Evolutionary conservation across 37 sponge, comb jelly and placozoan species (phyloP).

Genomic region (Beroe ovata): DNA sequence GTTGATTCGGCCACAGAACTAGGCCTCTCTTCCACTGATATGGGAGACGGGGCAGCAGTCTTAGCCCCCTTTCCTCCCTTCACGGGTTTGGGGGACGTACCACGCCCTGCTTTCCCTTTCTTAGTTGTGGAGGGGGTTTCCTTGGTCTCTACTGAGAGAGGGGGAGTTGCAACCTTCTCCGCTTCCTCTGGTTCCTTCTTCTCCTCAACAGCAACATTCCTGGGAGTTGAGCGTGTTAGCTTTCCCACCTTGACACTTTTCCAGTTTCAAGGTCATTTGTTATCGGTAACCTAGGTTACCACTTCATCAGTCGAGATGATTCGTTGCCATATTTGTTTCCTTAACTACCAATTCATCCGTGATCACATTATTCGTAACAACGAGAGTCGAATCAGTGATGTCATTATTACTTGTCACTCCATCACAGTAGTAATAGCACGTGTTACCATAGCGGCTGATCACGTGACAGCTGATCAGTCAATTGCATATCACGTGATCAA

Average conservation of each 20-base stretch:
- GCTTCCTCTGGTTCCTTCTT: slow-evolving; percentile 49
- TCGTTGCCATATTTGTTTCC: too few species aligned
- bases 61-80: slow-evolving; percentile 55
- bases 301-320: too few species aligned
- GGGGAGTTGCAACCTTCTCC: slow-evolving; percentile 51
- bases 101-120: slow-evolving; percentile 44
- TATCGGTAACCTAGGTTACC: too few species aligned
- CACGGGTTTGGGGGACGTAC: slow-evolving; percentile 48
- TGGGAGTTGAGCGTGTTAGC: too few species aligned
- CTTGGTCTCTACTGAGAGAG: slow-evolving; percentile 42
- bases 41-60: slow-evolving; percentile 57
- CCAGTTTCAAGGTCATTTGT: too few species aligned
- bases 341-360: too few species aligned
- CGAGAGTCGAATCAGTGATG: too few species aligned
- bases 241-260: too few species aligned
- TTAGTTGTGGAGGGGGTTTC: slow-evolving; percentile 1
- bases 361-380: too few species aligned
- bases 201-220: slow-evolving; percentile 28
- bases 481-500: not conserved
- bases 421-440: not conserved
- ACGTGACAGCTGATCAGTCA: not conserved
- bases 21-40: slow-evolving; percentile 62
- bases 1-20: slow-evolving; percentile 60
- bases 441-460: too few species aligned
- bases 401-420: too few species aligned